phyloP scores from a whole-genome alignment of 2,888 invertebrate species.

The Hirtodrosophila histrioides region DNA sequence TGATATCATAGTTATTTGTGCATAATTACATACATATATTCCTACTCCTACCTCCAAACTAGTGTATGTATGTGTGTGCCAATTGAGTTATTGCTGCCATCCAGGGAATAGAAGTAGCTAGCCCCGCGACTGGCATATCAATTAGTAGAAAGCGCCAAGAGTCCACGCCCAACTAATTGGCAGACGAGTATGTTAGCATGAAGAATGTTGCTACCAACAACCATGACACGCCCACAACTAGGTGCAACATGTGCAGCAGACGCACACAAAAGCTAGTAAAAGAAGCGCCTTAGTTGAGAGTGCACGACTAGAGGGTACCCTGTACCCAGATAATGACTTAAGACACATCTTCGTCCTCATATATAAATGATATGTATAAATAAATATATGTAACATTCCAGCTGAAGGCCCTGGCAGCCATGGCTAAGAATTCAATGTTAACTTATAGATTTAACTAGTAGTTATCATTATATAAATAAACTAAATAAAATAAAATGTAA shows the following conservation, averaged over 20 bases:
- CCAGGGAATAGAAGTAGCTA: constrained; percentile 49
- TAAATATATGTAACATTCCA: no score
- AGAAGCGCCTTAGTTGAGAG: no score
- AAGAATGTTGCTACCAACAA: constrained; percentile 3
- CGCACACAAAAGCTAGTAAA: constrained; percentile 4
- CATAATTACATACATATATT: constrained; percentile 11
- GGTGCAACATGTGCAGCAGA: constrained; percentile 49
- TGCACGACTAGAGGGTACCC: no score
- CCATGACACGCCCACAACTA: constrained; percentile 47
- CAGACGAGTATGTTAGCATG: constrained; percentile 13
- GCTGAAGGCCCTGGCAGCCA: no score
- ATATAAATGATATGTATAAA: no score
- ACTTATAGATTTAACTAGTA: no score
- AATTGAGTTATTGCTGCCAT: constrained; percentile 56
- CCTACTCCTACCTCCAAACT: neutral
- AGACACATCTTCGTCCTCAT: no score
- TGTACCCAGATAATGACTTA: no score
- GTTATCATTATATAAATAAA: no score
- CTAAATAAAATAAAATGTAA: no score
- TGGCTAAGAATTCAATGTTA: no score
- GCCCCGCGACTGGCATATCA: constrained; percentile 65
- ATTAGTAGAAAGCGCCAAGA: constrained; percentile 73
- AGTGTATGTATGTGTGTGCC: neutral
- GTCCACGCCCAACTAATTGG: constrained; percentile 66
- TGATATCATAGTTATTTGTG: constrained; percentile 69